Evolutionary conservation across 2,113 vertebrate species (phyloP).

Genomic region (Hydrochoerus hydrochaeris): DNA sequence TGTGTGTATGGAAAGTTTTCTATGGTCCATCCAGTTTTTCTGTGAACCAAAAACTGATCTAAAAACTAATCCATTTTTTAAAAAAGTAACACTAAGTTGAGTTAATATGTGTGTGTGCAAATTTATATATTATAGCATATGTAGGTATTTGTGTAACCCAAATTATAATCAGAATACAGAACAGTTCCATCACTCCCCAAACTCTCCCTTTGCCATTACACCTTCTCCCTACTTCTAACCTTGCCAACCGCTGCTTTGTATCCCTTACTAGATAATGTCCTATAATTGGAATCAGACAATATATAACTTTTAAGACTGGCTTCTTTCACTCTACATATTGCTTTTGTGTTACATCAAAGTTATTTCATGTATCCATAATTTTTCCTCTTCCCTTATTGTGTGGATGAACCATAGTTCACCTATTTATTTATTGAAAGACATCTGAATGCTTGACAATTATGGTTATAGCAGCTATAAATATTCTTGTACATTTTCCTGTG

Average conservation of each 20-base stretch:
- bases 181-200: neutral
- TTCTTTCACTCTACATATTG: neutral
- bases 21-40: neutral
- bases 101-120: neutral
- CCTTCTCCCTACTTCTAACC: neutral
- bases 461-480: neutral
- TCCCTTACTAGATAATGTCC: neutral
- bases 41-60: neutral
- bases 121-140: neutral
- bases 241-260: neutral
- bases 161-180: neutral
- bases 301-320: neutral
- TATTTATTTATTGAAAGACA: neutral
- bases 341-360: neutral
- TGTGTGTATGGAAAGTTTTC: neutral
- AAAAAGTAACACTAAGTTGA: neutral
- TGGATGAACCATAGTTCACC: neutral
- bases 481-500: neutral
- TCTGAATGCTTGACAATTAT: neutral
- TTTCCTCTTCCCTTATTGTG: neutral
- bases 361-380: neutral
- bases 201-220: neutral
- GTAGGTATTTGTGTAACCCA: neutral
- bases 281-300: neutral
- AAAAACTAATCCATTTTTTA: neutral